phyloP scores from a whole-genome alignment of 1,140 invertebrate species.

The Pentalonia nigronervosa region DNA sequence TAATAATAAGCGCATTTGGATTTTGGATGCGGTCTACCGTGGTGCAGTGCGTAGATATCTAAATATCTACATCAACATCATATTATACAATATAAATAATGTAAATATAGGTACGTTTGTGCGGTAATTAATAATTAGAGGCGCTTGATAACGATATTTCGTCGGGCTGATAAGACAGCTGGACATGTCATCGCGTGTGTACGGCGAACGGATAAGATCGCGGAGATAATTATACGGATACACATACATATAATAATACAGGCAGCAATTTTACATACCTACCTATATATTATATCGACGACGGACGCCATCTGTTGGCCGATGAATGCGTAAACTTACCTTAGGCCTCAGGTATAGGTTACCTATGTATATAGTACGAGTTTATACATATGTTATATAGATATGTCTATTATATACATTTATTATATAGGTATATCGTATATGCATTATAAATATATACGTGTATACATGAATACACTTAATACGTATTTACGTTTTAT shows the following conservation, averaged over 20 bases:
- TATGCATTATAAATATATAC: neutral
- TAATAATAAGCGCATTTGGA: neutral
- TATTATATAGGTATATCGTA: neutral
- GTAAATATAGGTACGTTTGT: neutral
- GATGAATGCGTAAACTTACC: neutral
- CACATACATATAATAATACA: neutral
- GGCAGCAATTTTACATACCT: neutral
- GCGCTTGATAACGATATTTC: constrained; percentile 15
- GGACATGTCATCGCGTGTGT: constrained; percentile 46
- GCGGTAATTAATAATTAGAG: constrained; percentile 44
- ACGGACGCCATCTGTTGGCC: constrained; percentile 28
- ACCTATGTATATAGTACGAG: neutral
- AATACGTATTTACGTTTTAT: constrained; percentile 22
- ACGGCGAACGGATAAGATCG: constrained; percentile 25
- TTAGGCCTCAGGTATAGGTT: neutral
- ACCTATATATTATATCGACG: neutral
- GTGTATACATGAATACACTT: neutral
- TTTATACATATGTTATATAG: neutral
- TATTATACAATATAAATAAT: neutral
- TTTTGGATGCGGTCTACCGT: neutral
- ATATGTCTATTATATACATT: neutral
- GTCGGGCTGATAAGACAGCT: constrained; percentile 13
- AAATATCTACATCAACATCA: neutral
- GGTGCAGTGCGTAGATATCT: neutral
- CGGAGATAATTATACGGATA: neutral